Conservation (phyloP, 92 coral and sea anemone genomes). For the Porites evermanni region DNA sequence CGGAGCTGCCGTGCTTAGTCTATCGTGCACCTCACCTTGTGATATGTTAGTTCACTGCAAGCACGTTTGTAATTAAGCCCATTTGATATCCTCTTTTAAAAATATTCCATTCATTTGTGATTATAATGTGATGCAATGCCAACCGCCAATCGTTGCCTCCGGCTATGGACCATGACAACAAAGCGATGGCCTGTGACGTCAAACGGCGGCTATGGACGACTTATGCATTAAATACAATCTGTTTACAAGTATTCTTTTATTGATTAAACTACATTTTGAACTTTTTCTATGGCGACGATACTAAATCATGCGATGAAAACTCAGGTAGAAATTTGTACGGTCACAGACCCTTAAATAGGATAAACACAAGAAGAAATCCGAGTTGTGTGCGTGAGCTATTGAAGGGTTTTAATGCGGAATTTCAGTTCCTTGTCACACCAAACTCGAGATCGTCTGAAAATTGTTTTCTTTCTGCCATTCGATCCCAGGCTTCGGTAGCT, state of each 20-base stretch:
- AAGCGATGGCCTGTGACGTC: slow-evolving; percentile 34
- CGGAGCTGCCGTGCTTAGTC: neutral
- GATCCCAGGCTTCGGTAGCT: neutral
- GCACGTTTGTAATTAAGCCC: slow-evolving; percentile 56
- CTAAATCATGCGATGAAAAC: neutral
- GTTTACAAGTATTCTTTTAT: neutral
- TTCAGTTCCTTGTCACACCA: slow-evolving; percentile 28
- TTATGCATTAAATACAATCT: neutral
- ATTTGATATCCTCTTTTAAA: slow-evolving; percentile 50
- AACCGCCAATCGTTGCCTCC: slow-evolving; percentile 47
- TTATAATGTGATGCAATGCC: slow-evolving; percentile 28
- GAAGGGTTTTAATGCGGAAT: neutral
- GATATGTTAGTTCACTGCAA: slow-evolving; percentile 32
- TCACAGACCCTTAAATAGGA: neutral
- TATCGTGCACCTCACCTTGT: slow-evolving; percentile 8
- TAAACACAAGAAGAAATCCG: neutral
- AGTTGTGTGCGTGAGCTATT: slow-evolving; percentile 25
- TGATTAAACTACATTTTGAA: neutral
- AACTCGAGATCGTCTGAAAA: neutral
- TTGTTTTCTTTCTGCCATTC: neutral
- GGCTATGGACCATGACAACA: neutral
- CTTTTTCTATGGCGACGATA: neutral
- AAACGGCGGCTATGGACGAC: neutral
- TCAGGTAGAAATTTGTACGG: neutral
- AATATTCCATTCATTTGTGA: slow-evolving; percentile 41